A percentile compares a stretch with the other conserved stretches of the same genome.
Evolutionary conservation across 2,888 invertebrate genomes (phyloP).

Genomic region (Apamea epomidion): DNA sequence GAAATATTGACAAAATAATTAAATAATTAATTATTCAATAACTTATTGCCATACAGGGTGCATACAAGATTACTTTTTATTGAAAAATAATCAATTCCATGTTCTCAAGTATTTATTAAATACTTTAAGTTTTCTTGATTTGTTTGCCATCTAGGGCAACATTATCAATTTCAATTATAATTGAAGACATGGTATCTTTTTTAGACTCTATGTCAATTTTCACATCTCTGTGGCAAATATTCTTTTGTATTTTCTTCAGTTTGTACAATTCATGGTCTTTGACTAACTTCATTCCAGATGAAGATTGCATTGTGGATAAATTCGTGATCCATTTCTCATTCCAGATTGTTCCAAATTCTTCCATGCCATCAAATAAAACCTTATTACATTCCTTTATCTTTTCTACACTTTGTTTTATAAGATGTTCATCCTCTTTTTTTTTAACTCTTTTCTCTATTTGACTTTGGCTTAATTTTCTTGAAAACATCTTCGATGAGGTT

Average conservation of each 20-base stretch:
- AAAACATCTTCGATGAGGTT: conserved; percentile 26
- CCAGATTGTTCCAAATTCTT: conserved; percentile 64
- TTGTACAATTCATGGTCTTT: conserved; percentile 74
- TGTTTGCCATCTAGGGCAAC: conserved; percentile 5
- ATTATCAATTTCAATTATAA: conserved; percentile 73
- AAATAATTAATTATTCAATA: background rate
- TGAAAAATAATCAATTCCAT: background rate
- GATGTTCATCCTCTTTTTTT: conserved; percentile 53
- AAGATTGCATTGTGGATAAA: conserved; percentile 72
- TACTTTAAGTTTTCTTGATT: conserved; percentile 9
- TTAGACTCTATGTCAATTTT: conserved; percentile 76
- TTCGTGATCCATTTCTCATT: conserved; percentile 80
- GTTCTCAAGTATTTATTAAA: background rate
- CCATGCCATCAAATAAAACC: conserved; percentile 62
- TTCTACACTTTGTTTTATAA: conserved; percentile 70
- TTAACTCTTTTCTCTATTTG: conserved; percentile 37
- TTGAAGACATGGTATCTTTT: conserved; percentile 66
- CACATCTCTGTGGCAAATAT: conserved; percentile 69
- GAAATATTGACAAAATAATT: background rate
- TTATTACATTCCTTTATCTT: conserved; percentile 72
- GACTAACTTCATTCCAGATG: conserved; percentile 72
- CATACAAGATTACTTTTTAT: background rate
- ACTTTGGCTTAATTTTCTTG: conserved; percentile 36
- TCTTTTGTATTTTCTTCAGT: conserved; percentile 61
- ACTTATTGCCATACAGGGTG: conserved; percentile 13